phyloP scores from a whole-genome alignment of 2,113 vertebrate genomes.

The Copsychus sechellarum region DNA sequence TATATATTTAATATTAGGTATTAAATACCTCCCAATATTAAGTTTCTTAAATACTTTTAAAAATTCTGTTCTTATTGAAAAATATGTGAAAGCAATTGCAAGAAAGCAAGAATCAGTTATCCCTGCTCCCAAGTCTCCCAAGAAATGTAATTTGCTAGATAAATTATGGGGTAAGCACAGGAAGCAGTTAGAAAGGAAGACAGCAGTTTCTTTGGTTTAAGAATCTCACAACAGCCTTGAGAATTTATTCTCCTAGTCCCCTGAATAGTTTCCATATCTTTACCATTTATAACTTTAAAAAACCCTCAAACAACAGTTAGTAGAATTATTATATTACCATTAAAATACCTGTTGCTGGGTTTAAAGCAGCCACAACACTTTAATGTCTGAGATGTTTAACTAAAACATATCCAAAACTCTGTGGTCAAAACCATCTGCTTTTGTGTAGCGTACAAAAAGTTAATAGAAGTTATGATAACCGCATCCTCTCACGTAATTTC shows the following conservation, averaged over 20 bases:
- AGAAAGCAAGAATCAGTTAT: neutral
- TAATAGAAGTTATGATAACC: neutral
- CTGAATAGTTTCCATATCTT: neutral
- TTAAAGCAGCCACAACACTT: neutral
- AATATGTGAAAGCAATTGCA: neutral
- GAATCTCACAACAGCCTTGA: neutral
- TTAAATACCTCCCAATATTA: neutral
- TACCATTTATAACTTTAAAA: neutral
- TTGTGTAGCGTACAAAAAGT: neutral
- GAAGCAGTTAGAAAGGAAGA: neutral
- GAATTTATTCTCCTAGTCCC: neutral
- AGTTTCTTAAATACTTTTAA: neutral
- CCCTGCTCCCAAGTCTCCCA: neutral
- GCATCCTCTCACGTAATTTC: neutral
- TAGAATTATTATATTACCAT: neutral
- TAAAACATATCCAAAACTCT: neutral
- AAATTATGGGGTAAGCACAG: neutral
- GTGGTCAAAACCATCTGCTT: neutral
- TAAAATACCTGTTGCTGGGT: neutral
- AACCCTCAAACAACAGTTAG: neutral
- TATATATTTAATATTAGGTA: neutral
- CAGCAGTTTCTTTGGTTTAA: neutral
- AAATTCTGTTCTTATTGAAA: neutral
- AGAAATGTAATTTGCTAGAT: neutral
- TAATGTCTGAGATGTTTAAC: neutral